phyloP scores from a whole-genome alignment of 2,888 invertebrate species.

The Falcaria lacertinaria region DNA sequence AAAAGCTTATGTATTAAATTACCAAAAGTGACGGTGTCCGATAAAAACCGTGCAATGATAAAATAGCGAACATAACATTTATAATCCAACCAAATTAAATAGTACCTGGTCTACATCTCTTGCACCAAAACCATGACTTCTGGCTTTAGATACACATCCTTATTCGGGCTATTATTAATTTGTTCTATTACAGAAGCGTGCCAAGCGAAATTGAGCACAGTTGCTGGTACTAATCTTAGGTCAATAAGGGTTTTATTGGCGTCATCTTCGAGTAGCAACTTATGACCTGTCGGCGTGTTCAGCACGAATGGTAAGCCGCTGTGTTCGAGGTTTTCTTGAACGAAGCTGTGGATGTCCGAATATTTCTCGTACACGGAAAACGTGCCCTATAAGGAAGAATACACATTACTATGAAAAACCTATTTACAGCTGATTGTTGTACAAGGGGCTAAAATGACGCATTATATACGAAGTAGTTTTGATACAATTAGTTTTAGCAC shows the following conservation, averaged over 20 bases:
- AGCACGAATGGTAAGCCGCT: slow-evolving; percentile 85
- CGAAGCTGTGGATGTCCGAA: slow-evolving; percentile 86
- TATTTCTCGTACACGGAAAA: slow-evolving; percentile 92
- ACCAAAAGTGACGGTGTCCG: too few relatives aligned
- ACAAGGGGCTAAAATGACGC: too few relatives aligned
- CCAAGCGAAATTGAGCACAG: slow-evolving; percentile 88
- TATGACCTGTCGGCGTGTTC: slow-evolving; percentile 83
- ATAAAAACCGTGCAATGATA: too few relatives aligned
- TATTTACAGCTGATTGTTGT: too few relatives aligned
- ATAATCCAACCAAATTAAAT: not conserved
- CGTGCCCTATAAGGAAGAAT: slow-evolving; percentile 84
- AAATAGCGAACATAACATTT: too few relatives aligned
- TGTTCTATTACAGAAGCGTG: slow-evolving; percentile 75
- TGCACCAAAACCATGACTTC: slow-evolving; percentile 87
- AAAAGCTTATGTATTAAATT: too few relatives aligned
- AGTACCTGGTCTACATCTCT: slow-evolving; percentile 51
- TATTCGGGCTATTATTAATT: slow-evolving; percentile 71
- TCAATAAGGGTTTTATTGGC: slow-evolving; percentile 87
- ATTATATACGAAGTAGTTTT: too few relatives aligned
- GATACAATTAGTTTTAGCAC: too few relatives aligned
- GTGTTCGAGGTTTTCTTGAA: slow-evolving; percentile 86
- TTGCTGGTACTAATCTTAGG: slow-evolving; percentile 89
- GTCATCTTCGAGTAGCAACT: slow-evolving; percentile 81
- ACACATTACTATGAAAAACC: too few relatives aligned
- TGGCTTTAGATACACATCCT: slow-evolving; percentile 85